Base-by-base conservation (phyloP, 2,888 invertebrate genomes). In the Congeria kusceri region DNA sequence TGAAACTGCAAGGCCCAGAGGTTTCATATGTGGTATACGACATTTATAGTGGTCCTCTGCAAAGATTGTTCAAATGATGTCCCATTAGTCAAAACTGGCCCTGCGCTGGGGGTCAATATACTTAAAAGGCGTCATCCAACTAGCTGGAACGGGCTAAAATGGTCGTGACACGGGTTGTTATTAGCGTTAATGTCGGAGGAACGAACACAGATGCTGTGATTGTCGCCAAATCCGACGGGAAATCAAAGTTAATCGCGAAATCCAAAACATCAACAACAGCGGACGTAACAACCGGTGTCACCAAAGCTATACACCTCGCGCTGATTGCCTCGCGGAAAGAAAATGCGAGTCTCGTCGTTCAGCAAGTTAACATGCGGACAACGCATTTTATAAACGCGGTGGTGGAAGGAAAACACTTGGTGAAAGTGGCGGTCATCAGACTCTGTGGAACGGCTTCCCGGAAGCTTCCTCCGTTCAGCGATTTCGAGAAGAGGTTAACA, bases 331-430 rank as follows among this genome's bases (percentile, higher is more conserved):
- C 83, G 9, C 66, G 64, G 68, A 64, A 71, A 69, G 47, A 64
- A 57, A 64, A 64, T 20, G n/a, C 32, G 18, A 58, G 46, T 18
- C 28, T 85, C 3, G 77, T 69, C 3, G 78, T 88, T 32, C 77
- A 73, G n/a, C 89, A 89, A 65, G 84, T 92, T 1, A 89, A 91
- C 80, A 89, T 92, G 23, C 92, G 92, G 13, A 92, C 92, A 5
- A 92, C 92, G 0, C 92, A 92, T 77, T 92, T 92, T 79, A 89
- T 92, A 7, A 92, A 92, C 77, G 92, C 92, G 13, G 87, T 91
- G 0, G 83, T 92, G 5, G 92, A 92, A 78, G 79, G 90, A 20
- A 87, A 86, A 59, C 62, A 82, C 58, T 80, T 92, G 57, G 87
- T 85, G 9, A 86, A 75, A 62, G 91, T 92, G 28, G 84, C 88